Evolutionary conservation across 2,797 vertebrate species (phyloP), one percentile per base, ranked within the genome.

Genomic region (Pygocentrus nattereri): DNA sequence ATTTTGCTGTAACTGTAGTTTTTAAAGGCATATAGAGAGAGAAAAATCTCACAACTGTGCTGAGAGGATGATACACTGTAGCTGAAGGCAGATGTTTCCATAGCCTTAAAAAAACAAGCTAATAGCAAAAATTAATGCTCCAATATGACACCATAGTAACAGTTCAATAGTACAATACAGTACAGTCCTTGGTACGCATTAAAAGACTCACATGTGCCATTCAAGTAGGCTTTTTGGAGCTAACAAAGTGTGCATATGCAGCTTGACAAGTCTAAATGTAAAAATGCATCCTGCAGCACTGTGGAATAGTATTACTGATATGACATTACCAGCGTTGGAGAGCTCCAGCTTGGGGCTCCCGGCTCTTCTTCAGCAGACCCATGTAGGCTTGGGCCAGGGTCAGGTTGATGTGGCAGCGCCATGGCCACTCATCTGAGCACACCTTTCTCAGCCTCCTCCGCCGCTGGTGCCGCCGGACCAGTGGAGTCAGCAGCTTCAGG

Each of bases 321-420:
- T 76, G 23, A 74, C 16, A 31, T 3, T 78, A 99, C 98, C 97
- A 96, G 85, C 90, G 82, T 25, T 90, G 87, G 18, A 78, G 72
- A 41, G 84, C 84, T 82, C 86, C 88, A 16, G 52, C 81, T 23
- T 84, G 84, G 56, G 91, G 91, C 10, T 91, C 82, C 68, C 98
- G 72, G 68, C 79, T 87, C 81, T 90, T 91, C 82, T 92, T 92
- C 87, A 98, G 88, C 47, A 95, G 78, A 47, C 84, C 87, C 76
- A 97, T 90, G 86, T 97, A 93, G 74, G 94, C 90, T 59, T 82
- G 79, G 74, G 95, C 97, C 88, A 97, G 47, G 59, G 83, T 92
- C 78, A 96, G 88, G 87, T 99, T 97, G 80, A 97, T 90, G 78
- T 95, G 95, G 80, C 95, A 92, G 82, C 85, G 95, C 97, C 97